Evolutionary conservation across 2,888 invertebrate species (phyloP).

Genomic region (Cotesia congregata): DNA sequence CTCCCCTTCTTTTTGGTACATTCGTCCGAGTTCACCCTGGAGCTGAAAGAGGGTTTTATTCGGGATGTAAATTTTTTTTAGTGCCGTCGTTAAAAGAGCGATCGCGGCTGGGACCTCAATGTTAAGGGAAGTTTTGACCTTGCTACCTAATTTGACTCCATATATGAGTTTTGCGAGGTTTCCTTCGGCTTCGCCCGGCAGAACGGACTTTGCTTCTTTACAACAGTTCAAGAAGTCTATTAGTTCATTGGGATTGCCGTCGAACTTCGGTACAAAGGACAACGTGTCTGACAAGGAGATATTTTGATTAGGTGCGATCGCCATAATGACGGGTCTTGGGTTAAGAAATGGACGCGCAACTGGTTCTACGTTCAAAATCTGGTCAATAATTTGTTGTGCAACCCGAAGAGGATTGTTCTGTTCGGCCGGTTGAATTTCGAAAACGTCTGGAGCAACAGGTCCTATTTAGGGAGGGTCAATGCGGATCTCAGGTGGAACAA

Average conservation of each 20-base stretch:
- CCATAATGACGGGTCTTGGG: neutral
- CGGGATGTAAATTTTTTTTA: slow-evolving; percentile 14
- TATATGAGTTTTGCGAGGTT: neutral
- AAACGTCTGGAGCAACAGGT: neutral
- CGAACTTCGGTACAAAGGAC: neutral
- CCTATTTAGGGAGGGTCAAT: neutral
- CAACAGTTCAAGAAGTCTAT: neutral
- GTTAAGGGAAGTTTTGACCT: neutral
- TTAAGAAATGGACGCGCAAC: neutral
- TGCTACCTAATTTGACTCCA: neutral
- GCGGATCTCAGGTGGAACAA: neutral
- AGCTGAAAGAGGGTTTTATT: slow-evolving; percentile 11
- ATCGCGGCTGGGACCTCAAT: neutral
- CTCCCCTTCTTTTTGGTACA: slow-evolving; percentile 22
- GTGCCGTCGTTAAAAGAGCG: neutral
- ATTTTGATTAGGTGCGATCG: neutral
- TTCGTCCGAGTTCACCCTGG: slow-evolving; percentile 16
- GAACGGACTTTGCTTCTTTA: neutral
- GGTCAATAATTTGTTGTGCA: neutral
- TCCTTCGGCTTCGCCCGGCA: neutral
- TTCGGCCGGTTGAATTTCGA: neutral
- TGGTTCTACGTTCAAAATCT: too few species aligned
- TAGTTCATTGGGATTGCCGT: neutral
- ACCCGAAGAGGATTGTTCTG: neutral
- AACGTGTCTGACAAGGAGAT: neutral